A percentile compares a stretch with the other conserved stretches of the same genome.
Evolutionary conservation across 2,797 vertebrate genomes (phyloP).

Genomic region (Orestias chungarensis): DNA sequence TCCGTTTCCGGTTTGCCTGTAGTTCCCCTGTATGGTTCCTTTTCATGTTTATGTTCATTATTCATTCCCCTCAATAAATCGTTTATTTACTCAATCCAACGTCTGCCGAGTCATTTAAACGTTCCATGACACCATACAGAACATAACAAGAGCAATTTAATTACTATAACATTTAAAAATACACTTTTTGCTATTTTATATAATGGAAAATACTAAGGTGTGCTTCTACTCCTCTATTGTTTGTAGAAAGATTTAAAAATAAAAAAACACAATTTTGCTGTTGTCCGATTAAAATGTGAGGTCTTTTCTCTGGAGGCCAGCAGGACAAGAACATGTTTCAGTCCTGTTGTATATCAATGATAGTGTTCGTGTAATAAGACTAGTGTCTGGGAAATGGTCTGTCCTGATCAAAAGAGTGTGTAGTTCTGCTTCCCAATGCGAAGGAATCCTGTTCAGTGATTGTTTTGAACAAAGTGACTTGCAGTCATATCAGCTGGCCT

Average conservation of each 20-base stretch:
- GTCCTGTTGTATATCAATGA: background rate
- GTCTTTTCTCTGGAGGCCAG: background rate
- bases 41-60: too few relatives aligned
- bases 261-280: background rate
- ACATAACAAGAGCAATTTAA: background rate
- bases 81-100: too few relatives aligned
- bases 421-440: background rate
- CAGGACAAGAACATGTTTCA: background rate
- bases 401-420: background rate
- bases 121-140: too few relatives aligned
- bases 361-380: too few relatives aligned
- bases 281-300: background rate
- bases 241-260: background rate
- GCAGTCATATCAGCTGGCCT: background rate
- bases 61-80: too few relatives aligned
- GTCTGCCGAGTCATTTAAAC: too few relatives aligned
- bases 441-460: background rate
- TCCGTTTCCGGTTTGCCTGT: too few relatives aligned
- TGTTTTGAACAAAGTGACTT: conserved; percentile 1
- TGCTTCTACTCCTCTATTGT: background rate
- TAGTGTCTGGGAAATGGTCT: background rate
- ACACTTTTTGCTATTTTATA: background rate
- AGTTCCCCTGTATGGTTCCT: too few relatives aligned
- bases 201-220: background rate
- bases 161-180: too few relatives aligned